phyloP scores from a whole-genome alignment of 2,797 vertebrate species.

The Coregonus suidteri region DNA sequence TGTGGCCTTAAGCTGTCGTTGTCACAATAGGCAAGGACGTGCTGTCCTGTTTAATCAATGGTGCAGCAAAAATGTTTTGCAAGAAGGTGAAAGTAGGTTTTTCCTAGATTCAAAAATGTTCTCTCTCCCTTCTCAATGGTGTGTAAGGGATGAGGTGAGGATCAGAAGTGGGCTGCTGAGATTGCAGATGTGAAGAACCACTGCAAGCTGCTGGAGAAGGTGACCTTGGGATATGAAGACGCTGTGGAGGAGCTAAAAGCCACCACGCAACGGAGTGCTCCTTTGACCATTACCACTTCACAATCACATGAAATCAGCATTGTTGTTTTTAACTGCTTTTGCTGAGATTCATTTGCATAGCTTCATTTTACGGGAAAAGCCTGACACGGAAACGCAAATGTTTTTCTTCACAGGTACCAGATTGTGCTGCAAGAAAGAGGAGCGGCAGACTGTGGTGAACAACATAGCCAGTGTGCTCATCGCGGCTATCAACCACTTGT shows the following conservation, averaged over 20 bases:
- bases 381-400: too few relatives aligned
- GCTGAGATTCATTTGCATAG: too few relatives aligned
- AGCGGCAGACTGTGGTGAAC: slow-evolving; percentile 71
- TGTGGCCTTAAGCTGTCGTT: too few relatives aligned
- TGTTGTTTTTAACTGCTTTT: too few relatives aligned
- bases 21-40: too few relatives aligned
- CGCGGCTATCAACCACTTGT: slow-evolving; percentile 67
- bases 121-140: background rate
- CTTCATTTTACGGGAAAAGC: too few relatives aligned
- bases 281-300: background rate
- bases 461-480: slow-evolving; percentile 70
- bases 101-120: too few relatives aligned
- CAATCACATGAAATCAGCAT: too few relatives aligned
- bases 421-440: slow-evolving; percentile 79
- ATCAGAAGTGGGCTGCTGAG: slow-evolving; percentile 74
- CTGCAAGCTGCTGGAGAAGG: slow-evolving; percentile 70
- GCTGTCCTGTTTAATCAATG: too few relatives aligned
- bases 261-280: slow-evolving; percentile 72
- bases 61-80: background rate
- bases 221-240: slow-evolving; percentile 72
- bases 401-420: slow-evolving; percentile 68
- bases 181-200: slow-evolving; percentile 72
- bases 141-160: slow-evolving; percentile 72
- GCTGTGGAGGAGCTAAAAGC: slow-evolving; percentile 74
- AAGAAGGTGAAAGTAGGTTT: background rate